A percentile compares a stretch with the other conserved stretches of the same genome.
phyloP scores from a whole-genome alignment of 2,888 invertebrate species.

The Cordilura impudica region DNA sequence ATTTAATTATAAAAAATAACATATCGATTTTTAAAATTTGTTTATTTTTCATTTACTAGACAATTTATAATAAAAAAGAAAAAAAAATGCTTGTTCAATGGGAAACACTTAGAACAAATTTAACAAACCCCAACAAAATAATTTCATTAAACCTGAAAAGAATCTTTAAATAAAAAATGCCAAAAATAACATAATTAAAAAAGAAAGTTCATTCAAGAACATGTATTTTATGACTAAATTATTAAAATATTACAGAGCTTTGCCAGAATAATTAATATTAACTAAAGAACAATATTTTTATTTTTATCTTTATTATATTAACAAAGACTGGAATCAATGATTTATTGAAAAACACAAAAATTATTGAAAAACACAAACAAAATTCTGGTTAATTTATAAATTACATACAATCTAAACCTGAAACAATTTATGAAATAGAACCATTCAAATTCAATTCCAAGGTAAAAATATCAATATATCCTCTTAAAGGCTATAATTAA shows the following conservation, averaged over 20 bases:
- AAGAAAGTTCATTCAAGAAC: slow-evolving; percentile 37
- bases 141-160: slow-evolving; percentile 36
- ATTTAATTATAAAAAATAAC: slow-evolving; percentile 52
- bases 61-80: too few species aligned
- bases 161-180: slow-evolving; percentile 35
- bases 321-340: slow-evolving; percentile 67
- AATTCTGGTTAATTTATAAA: slow-evolving; percentile 29
- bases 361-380: neutral
- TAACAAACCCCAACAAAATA: slow-evolving; percentile 20
- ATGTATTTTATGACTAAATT: slow-evolving; percentile 65
- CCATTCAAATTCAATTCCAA: too few species aligned
- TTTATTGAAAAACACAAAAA: slow-evolving; percentile 49
- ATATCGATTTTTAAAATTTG: slow-evolving; percentile 62
- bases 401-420: too few species aligned
- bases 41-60: slow-evolving; percentile 51
- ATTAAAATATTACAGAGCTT: slow-evolving; percentile 63
- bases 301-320: slow-evolving; percentile 58
- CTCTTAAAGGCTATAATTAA: too few species aligned
- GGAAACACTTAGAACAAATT: slow-evolving; percentile 23
- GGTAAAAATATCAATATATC: too few species aligned
- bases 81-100: slow-evolving; percentile 44
- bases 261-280: slow-evolving; percentile 59
- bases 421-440: too few species aligned
- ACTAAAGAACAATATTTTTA: slow-evolving; percentile 30
- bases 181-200: slow-evolving; percentile 58